phyloP scores from a whole-genome alignment of 2,113 vertebrate genomes.

The Anser cygnoides region DNA sequence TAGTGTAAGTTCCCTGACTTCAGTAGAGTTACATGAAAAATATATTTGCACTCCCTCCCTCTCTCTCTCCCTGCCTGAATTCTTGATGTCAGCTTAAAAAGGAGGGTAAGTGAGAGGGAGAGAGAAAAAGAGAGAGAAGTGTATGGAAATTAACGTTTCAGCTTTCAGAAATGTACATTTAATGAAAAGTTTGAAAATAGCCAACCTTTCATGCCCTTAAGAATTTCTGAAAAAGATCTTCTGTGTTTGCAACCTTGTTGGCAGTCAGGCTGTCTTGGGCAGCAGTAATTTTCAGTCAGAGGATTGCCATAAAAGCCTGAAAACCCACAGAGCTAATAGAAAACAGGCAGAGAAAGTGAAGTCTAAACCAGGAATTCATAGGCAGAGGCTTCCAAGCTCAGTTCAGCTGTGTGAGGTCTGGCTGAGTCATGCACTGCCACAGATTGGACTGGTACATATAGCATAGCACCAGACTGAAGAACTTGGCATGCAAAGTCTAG shows the following conservation, averaged over 20 bases:
- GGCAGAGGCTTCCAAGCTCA: slow-evolving; percentile 60
- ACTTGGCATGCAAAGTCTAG: slow-evolving; percentile 21
- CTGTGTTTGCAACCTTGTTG: slow-evolving; percentile 69
- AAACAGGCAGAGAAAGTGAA: slow-evolving; percentile 86
- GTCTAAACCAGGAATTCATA: slow-evolving; percentile 81
- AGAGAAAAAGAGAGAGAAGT: not conserved
- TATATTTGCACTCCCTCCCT: slow-evolving; percentile 18
- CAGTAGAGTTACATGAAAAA: slow-evolving; percentile 58
- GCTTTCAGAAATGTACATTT: slow-evolving; percentile 50
- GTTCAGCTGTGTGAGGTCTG: slow-evolving; percentile 76
- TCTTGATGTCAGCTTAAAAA: slow-evolving; percentile 68
- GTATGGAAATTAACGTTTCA: slow-evolving; percentile 66
- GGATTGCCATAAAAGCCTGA: slow-evolving; percentile 70
- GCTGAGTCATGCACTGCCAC: slow-evolving; percentile 68
- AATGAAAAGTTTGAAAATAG: slow-evolving; percentile 65
- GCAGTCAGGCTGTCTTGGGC: slow-evolving; percentile 71
- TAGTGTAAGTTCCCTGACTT: slow-evolving; percentile 37
- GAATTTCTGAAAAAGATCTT: slow-evolving; percentile 56
- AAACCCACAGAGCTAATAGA: slow-evolving; percentile 84
- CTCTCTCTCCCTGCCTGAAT: slow-evolving; percentile 52
- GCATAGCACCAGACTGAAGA: slow-evolving; percentile 52
- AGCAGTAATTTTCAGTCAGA: slow-evolving; percentile 73
- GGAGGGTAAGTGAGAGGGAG: not conserved
- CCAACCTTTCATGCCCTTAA: slow-evolving; percentile 29
- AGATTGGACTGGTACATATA: slow-evolving; percentile 57